phyloP scores from a whole-genome alignment of 2,113 vertebrate species.

The Tragelaphus scriptus region DNA sequence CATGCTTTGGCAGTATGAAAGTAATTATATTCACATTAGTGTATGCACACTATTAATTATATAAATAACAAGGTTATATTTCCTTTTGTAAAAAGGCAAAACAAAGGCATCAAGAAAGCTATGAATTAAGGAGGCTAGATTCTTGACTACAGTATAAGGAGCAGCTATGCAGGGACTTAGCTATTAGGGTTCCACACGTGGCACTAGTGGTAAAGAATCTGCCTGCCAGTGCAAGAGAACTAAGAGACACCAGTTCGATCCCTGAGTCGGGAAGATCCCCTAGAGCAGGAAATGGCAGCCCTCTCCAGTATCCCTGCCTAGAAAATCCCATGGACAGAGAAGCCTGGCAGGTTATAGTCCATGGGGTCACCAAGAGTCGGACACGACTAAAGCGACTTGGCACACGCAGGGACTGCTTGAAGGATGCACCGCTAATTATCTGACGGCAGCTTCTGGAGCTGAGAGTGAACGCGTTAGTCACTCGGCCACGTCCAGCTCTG shows the following conservation, averaged over 20 bases:
- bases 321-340: background rate
- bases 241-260: rapidly evolving
- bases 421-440: background rate
- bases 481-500: background rate
- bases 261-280: rapidly evolving
- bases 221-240: background rate
- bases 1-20: background rate
- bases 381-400: rapidly evolving
- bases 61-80: background rate
- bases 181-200: background rate
- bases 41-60: background rate
- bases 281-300: background rate
- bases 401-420: background rate
- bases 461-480: background rate
- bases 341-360: background rate
- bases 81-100: background rate
- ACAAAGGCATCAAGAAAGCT: background rate
- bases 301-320: background rate
- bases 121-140: background rate
- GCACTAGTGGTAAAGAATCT: background rate
- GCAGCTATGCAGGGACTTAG: background rate
- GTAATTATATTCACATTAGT: background rate
- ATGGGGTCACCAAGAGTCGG: background rate
- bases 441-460: background rate
- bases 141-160: background rate